phyloP scores from a whole-genome alignment of 1,140 invertebrate species.

The Lepidurus couesii region DNA sequence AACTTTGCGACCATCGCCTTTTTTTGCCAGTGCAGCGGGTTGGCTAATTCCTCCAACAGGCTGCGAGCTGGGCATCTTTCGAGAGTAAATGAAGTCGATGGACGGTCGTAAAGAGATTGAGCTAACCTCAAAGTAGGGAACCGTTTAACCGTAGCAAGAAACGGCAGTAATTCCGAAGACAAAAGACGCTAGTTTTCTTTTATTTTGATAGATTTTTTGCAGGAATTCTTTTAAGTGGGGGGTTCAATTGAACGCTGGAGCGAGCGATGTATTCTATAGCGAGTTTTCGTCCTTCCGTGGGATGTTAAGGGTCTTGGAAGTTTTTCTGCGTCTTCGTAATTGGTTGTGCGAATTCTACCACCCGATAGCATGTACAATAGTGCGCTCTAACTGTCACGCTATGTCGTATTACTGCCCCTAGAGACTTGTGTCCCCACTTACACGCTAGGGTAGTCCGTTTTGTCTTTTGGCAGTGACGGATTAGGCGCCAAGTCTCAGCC shows the following conservation, averaged over 20 bases:
- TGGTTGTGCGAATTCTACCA: conserved; percentile 19
- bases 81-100: not conserved
- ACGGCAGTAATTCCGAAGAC: not conserved
- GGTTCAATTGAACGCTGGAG: too few relatives aligned
- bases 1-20: not conserved
- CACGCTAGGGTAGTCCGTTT: not conserved
- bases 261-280: too few relatives aligned
- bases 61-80: not conserved
- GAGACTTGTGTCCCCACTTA: not conserved
- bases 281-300: too few relatives aligned
- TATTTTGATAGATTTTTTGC: too few relatives aligned
- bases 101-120: not conserved
- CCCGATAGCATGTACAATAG: not conserved
- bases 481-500: conserved; percentile 16
- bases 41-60: not conserved
- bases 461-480: conserved; percentile 21
- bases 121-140: not conserved
- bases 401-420: conserved; percentile 2
- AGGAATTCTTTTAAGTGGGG: too few relatives aligned
- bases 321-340: not conserved
- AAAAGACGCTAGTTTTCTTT: too few relatives aligned
- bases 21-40: not conserved
- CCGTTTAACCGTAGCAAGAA: not conserved
- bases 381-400: not conserved
- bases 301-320: too few relatives aligned